Conservation (phyloP, 2,113 vertebrate genomes). For the Choloepus hoffmanni region DNA sequence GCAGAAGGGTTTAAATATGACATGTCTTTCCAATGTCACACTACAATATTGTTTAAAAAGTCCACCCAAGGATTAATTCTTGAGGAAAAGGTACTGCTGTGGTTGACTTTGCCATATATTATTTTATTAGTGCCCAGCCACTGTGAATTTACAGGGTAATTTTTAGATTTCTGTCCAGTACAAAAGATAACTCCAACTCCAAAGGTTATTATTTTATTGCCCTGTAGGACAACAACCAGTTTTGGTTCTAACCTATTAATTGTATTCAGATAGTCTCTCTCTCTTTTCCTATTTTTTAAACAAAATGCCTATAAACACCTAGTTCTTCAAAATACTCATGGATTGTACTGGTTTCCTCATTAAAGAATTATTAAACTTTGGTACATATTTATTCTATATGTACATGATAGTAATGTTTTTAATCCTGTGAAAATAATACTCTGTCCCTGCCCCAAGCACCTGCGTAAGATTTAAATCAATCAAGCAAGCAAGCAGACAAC, state of each 20-base stretch:
- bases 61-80: neutral
- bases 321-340: neutral
- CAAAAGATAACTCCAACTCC: neutral
- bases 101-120: neutral
- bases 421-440: constrained; percentile 21
- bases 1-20: neutral
- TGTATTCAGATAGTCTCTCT: neutral
- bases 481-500: neutral
- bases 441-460: neutral
- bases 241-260: neutral
- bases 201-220: neutral
- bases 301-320: neutral
- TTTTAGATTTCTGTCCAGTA: neutral
- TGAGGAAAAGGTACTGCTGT: neutral
- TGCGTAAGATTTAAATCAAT: neutral
- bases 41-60: neutral
- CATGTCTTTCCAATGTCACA: neutral
- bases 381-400: neutral
- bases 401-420: neutral
- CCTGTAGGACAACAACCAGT: neutral
- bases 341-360: neutral
- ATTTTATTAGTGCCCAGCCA: neutral
- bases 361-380: neutral
- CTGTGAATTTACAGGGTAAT: neutral
- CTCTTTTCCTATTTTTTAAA: neutral